Base-by-base conservation (phyloP, 2,797 vertebrate genomes). In the Podargus strigoides region DNA sequence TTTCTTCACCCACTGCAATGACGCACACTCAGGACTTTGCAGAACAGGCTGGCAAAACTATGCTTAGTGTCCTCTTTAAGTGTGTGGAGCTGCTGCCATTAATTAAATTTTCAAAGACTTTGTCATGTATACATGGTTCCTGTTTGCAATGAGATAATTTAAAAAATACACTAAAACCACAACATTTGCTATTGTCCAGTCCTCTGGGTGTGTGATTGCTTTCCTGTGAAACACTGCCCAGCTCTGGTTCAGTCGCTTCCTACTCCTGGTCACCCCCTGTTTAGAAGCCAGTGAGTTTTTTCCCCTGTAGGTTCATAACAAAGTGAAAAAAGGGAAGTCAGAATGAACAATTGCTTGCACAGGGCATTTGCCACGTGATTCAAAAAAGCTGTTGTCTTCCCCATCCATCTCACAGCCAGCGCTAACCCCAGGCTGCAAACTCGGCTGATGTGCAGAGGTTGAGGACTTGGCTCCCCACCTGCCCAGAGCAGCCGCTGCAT, bases 371-470 rank as follows among this genome's bases (percentile, higher is more conserved):
- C 74, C 34, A 42, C 2, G 1, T 46, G 58, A 72, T 56, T 20
- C 6, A 1, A 73, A 76, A 49, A 82, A n/a, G 27, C n/a, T 81
- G 17, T 59, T 55, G 19, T 49, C 49, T 80, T 92, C 23, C 34
- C 12, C 5, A 5, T 32, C 36, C 9, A 1, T 42, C 44, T 70
- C 17, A 5, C 76, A 89, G 80, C 41, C 47, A 70, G 46, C 0
- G 0, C 30, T 39, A 34, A 76, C 41, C 32, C 30, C 62, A 56
- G 66, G 55, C 63, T 82, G 41, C 41, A 60, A 52, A 72, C 30
- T 58, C 53, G 44, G 59, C 26, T 4, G 17, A 59, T 0, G 1
- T 24, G 50, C 58, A 42, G 34, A 0, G 0, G 24, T 18, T 0
- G 0, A 36, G 22, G 58, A 9, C 22, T 78, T 28, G 34, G n/a